A percentile compares a stretch with the other conserved stretches of the same genome.
These are phyloP conservation scores for Characodon lateralis DNA, from an alignment of 2,797 vertebrate genomes.

Conservation along the genomic window DNA sequence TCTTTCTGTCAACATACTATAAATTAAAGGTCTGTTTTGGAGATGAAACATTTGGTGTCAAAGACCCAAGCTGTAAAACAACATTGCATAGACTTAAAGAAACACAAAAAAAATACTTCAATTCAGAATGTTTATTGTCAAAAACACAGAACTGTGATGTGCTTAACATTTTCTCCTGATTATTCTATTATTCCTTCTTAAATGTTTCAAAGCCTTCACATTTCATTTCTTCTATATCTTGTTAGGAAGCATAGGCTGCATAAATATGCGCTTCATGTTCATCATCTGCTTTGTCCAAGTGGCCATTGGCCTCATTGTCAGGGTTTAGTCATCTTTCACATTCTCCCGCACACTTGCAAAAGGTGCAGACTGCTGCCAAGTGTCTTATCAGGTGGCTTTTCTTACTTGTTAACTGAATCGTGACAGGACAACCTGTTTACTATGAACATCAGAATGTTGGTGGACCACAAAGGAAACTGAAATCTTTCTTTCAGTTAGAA, in stretches of 20 bases:
- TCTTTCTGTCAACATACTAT: background rate
- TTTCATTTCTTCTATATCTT: background rate
- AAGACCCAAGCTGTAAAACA: background rate
- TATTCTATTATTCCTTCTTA: background rate
- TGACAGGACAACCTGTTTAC: background rate
- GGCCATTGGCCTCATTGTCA: background rate
- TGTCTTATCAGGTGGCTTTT: background rate
- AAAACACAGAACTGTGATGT: background rate
- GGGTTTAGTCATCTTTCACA: background rate
- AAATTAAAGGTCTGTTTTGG: background rate
- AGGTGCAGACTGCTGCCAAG: background rate
- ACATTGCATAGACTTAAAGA: background rate
- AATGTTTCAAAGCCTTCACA: background rate
- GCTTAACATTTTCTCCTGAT: background rate
- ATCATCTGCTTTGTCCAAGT: background rate
- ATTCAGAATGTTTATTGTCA: background rate
- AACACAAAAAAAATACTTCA: background rate
- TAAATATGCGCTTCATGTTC: background rate
- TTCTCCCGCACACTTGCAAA: background rate
- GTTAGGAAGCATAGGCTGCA: no score
- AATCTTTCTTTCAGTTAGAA: background rate
- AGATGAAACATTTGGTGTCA: background rate
- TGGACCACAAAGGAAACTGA: background rate
- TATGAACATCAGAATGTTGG: background rate
- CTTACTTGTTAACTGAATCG: background rate